Evolutionary conservation across 2,888 invertebrate genomes (phyloP), one percentile per base, ranked within the genome.

Genomic region (Coleophora flavipennella): DNA sequence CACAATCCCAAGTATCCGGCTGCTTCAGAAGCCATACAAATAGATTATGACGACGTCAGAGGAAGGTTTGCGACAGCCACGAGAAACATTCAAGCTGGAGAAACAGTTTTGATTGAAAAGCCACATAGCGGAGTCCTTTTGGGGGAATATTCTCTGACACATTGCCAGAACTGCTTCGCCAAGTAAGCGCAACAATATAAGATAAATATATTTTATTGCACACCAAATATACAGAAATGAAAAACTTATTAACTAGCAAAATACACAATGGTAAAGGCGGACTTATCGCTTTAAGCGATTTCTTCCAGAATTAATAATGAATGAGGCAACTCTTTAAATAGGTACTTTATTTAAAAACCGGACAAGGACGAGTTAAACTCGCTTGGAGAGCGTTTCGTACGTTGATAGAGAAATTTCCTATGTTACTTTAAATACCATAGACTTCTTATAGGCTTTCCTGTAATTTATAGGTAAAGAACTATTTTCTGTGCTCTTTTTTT

Each of bases 51-150:
- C 39, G 79, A 84, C 13, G 64, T 73, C 2, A 86, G 87, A 57
- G 95, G 95, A 0, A 86, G 95, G 55, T 93, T 88, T 63, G 94
- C 92, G 0, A 85, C 87, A 26, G 93, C 95, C 0, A 83, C 84
- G 0, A 84, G 86, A 42, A 87, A 92, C 53, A 90, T 95, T 8
- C 75, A 85, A 46, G 88, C 91, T 2, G 95, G 95, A 0, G 91
- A 93, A 55, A 84, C 91, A 37, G 63, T 95, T 41, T 67, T 92
- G 0, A 80, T 91, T 8, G 95, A 95, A 62, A 87, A 87, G 46
- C 90, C 95, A 1, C 89, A 91, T 55, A 90, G 91, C 40, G 86
- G 90, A 0, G 91, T 90, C 14, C 72, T 95, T 10, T 75, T 94
- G 26, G 87, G 87, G 32, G 91, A 92, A 60, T 90, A 88, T 61